phyloP scores from a whole-genome alignment of 2,888 invertebrate species.

The Leucozona laternaria region DNA sequence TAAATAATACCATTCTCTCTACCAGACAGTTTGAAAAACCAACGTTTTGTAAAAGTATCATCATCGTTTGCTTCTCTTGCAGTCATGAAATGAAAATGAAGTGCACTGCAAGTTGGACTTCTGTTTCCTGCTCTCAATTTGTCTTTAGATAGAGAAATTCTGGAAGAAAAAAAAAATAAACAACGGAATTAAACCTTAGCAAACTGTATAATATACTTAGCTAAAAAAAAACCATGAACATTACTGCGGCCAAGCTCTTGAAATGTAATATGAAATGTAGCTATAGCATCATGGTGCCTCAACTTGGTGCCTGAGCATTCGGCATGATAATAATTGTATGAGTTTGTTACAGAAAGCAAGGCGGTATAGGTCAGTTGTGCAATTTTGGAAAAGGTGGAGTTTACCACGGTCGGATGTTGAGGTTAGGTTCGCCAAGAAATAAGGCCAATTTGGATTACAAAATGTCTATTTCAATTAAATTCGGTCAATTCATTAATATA shows the following conservation, averaged over 20 bases:
- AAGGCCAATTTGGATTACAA: not conserved
- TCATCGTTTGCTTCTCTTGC: conserved; percentile 31
- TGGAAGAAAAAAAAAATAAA: not conserved
- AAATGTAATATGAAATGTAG: conserved; percentile 64
- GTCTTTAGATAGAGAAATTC: conserved; percentile 7
- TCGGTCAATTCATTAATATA: no score
- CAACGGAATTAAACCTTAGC: not conserved
- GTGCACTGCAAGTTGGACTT: conserved; percentile 58
- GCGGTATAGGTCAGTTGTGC: conserved; percentile 7
- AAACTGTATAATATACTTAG: not conserved
- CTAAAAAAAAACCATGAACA: conserved; percentile 37
- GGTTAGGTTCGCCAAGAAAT: not conserved
- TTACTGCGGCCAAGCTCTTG: conserved; percentile 48
- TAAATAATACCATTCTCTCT: no score
- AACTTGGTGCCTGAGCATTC: not conserved
- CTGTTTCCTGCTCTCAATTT: not conserved
- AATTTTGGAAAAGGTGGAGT: conserved; percentile 3
- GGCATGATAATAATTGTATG: conserved; percentile 56
- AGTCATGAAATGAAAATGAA: conserved; percentile 69
- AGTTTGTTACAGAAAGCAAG: conserved; percentile 5
- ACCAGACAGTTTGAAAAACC: no score
- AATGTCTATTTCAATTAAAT: no score
- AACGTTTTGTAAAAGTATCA: conserved; percentile 37
- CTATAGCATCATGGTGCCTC: conserved; percentile 3
- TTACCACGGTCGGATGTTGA: not conserved